Evolutionary conservation across 2,797 vertebrate genomes (phyloP), one percentile per base, ranked within the genome.

Genomic region (Helarctos malayanus): DNA sequence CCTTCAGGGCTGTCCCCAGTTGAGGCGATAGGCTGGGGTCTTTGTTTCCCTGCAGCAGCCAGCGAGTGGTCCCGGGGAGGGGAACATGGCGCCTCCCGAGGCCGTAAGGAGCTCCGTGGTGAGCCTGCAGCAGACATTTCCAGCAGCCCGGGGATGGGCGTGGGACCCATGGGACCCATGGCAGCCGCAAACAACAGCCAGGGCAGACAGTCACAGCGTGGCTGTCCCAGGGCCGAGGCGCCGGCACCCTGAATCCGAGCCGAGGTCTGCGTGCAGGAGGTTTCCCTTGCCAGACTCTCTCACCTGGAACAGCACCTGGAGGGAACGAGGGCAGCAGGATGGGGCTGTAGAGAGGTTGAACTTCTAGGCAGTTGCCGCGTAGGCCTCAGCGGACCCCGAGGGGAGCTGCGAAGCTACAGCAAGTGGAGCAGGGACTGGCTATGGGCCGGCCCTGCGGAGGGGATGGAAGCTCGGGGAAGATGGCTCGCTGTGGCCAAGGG

Each of bases 391-490:
- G 18, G 88, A 35, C 29, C 23, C 3, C 6, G 9, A 6, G 7
- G 89, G 76, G 57, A 21, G 5, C 11, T 38, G 49, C 54, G 57
- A 32, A 76, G 41, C 82, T 25, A 29, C 61, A 2, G 45, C 18
- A 16, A 8, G 73, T 32, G 16, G 23, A 56, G 29, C 21, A n/a
- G 23, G 68, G 12, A 13, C 41, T 47, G 32, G 32, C 4, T 18
- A 16, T 16, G 14, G 32, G 27, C 61, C 83, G n/a, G 38, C 65
- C 54, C 80, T 35, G 38, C 25, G 91, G 29, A 63, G 81, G 41
- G 52, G 18, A 23, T 0, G 0, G 41, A 52, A 47, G 14, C 21
- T 19, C 41, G 49, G 15, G 47, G 16, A 23, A 32, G 2, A 29
- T 6, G 12, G 41, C 32, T 94, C 35, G 4, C 25, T 65, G 21